A percentile compares a stretch with the other conserved stretches of the same genome.
phyloP scores from a whole-genome alignment of 2,797 vertebrate genomes.

The Dryobates pubescens region DNA sequence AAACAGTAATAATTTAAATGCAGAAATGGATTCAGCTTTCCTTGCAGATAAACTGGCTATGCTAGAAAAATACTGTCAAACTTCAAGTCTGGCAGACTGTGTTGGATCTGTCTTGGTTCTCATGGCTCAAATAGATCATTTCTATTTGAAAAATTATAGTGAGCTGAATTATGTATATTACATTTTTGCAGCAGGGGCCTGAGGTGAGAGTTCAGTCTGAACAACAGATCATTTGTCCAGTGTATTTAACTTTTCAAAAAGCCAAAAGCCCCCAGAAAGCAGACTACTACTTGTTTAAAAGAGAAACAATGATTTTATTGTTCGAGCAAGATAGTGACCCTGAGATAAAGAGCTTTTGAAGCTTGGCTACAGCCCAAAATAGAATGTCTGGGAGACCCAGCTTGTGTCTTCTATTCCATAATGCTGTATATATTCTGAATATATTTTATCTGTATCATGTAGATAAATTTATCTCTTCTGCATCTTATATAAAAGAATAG shows the following conservation, averaged over 20 bases:
- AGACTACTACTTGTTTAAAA: neutral
- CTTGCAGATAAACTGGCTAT: neutral
- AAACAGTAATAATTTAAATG: neutral
- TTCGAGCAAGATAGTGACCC: neutral
- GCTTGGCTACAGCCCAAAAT: neutral
- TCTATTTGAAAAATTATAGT: neutral
- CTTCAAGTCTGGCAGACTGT: neutral
- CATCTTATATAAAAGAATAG: neutral
- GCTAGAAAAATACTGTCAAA: neutral
- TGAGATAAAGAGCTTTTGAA: conserved; percentile 14
- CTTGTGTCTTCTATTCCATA: neutral
- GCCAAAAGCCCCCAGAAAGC: neutral
- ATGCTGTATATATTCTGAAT: neutral
- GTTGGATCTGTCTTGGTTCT: neutral
- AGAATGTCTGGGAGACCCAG: neutral
- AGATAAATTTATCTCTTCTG: neutral
- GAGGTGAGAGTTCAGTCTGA: neutral
- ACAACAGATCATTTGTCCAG: neutral
- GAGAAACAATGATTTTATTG: conserved; percentile 27
- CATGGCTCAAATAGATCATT: neutral
- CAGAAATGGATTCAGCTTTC: neutral
- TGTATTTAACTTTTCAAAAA: conserved; percentile 15
- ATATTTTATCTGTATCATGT: neutral
- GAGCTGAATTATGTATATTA: neutral
- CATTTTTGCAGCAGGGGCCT: neutral